Evolutionary conservation across 2,888 invertebrate species (phyloP).

Genomic region (Phytoseiulus persimilis): DNA sequence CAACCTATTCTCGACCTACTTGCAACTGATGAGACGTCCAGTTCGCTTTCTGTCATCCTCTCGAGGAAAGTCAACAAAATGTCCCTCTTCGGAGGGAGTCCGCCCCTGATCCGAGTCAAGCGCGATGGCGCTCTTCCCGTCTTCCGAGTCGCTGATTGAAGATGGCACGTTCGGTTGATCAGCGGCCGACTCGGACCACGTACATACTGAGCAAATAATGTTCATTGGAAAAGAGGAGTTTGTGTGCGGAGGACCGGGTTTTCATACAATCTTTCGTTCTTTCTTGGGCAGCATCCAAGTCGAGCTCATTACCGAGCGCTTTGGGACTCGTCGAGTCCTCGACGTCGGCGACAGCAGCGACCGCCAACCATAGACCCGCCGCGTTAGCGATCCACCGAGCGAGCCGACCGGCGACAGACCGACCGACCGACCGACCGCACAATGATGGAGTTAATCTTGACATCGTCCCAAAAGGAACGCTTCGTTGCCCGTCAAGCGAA

Average conservation of each 20-base stretch:
- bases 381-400: neutral
- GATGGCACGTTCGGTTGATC: neutral
- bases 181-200: neutral
- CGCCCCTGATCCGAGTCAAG: too few relatives aligned
- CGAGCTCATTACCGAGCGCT: conserved; percentile 5
- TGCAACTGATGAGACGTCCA: too few relatives aligned
- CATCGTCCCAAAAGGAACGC: neutral
- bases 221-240: neutral
- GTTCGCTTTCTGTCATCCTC: too few relatives aligned
- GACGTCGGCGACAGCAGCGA: neutral
- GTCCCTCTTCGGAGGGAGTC: too few relatives aligned
- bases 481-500: neutral
- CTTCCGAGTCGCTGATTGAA: neutral
- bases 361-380: neutral
- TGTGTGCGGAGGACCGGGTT: neutral
- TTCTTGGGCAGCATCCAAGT: neutral
- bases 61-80: too few relatives aligned
- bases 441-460: conserved; percentile 5
- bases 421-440: neutral
- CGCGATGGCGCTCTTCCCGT: neutral
- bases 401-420: too few relatives aligned
- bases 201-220: neutral
- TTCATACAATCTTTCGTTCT: neutral
- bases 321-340: neutral
- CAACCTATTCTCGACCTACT: too few relatives aligned